Conservation (phyloP, 2,797 vertebrate species). For the Cyclura pinguis region DNA sequence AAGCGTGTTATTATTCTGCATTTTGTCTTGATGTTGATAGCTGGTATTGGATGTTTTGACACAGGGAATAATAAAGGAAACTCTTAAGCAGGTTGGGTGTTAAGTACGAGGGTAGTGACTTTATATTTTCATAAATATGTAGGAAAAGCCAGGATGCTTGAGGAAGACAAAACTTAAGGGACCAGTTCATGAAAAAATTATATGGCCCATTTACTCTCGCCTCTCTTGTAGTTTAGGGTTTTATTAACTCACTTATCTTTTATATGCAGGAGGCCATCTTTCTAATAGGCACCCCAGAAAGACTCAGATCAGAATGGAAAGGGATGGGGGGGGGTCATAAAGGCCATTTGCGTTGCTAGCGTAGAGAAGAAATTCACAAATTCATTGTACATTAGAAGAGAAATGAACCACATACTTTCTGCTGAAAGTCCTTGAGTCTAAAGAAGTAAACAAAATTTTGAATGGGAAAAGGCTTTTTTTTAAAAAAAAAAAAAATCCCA, state of each 20-base stretch:
- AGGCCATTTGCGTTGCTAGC: constrained; percentile 38
- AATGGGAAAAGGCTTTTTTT: background rate
- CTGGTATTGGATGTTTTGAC: constrained; percentile 33
- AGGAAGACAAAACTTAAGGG: constrained; percentile 73
- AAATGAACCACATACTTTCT: constrained; percentile 44
- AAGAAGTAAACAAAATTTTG: background rate
- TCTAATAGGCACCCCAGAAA: constrained; percentile 46
- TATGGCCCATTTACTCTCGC: constrained; percentile 70
- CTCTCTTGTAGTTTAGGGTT: constrained; percentile 66
- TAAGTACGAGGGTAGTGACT: constrained; percentile 39
- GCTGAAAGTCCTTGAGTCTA: constrained; percentile 3
- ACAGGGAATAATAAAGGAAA: constrained; percentile 40
- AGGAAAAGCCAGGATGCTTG: constrained; percentile 60
- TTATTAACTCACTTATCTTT: constrained; percentile 71
- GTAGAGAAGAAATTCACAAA: constrained; percentile 40
- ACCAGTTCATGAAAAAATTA: constrained; percentile 73
- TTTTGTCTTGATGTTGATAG: background rate
- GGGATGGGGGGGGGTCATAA: constrained; percentile 14
- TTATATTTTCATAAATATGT: constrained; percentile 70
- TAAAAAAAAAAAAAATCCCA: background rate
- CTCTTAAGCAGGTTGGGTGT: constrained; percentile 48
- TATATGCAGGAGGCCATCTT: constrained; percentile 51
- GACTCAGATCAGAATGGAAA: constrained; percentile 28
- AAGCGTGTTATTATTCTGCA: constrained; percentile 18
- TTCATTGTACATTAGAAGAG: constrained; percentile 47